Base-by-base conservation (phyloP, 1,140 invertebrate species). In the Ostrea edulis region DNA sequence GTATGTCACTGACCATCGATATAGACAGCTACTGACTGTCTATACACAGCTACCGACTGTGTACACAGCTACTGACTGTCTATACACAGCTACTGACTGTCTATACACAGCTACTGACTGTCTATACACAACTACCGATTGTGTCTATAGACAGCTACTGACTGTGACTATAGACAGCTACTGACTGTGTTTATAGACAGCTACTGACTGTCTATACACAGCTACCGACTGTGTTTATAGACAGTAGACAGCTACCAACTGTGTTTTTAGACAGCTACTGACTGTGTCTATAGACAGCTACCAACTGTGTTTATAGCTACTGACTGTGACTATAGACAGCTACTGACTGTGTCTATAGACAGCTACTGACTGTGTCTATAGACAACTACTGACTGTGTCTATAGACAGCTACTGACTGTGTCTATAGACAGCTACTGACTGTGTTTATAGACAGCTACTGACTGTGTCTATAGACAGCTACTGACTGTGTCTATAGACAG, bases 1-100 rank as follows among this genome's bases (percentile, higher is more conserved):
- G 98, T 94, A 92, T 20, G 82, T 83, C 44, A 20, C 17, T 81
- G 14, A 44, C 25, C 35, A 5, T 17, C 25, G 2, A 8, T 81
- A 81, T 25, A 44, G 3, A 81, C 25, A 14, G 5, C n/a, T 8
- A 29, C 25, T 0, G 14, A 81, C 25, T 17, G 17, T 0, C 25
- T 81, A 81, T 81, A 44, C 2, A 81, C 25, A 14, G 5, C 35
- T 44, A 44, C n/a, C n/a, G n/a, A n/a, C n/a, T n/a, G n/a, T n/a
- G n/a, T 44, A 44, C 2, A 44, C 35, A 44, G 35, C 35, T 1
- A 2, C 35, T 81, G 35, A 44, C 35, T 44, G 35, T 2, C 35
- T 44, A 44, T 44, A 44, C 2, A 44, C 35, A 44, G 5, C 14
- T 81, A n/a, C 8, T 25, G 14, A 44, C 25, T 17, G 17, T 0